Percentiles rank a stretch among this genome's conserved stretches.
These are phyloP conservation scores for Drosophila mauritiana DNA, from an alignment of 1,140 invertebrate species.

Conservation along the genomic window DNA sequence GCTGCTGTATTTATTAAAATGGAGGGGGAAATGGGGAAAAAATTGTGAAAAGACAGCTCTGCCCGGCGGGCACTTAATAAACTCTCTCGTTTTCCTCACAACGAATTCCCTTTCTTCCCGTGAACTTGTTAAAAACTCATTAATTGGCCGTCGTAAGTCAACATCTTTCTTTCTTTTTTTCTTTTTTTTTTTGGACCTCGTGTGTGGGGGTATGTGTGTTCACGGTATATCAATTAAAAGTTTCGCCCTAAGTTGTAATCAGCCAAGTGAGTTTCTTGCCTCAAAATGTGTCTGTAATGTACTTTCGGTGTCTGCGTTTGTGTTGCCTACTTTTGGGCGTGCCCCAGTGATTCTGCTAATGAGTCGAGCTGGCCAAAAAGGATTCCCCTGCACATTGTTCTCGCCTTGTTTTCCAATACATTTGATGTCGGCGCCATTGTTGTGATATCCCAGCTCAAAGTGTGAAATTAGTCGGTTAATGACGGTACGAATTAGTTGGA, in stretches of 20 bases:
- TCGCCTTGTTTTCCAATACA: slow-evolving; percentile 31
- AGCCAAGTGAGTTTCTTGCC: slow-evolving; percentile 17
- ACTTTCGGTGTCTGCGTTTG: slow-evolving; percentile 1
- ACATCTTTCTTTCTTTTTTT: slow-evolving; percentile 13
- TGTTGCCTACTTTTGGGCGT: slow-evolving; percentile 52
- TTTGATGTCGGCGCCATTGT: slow-evolving; percentile 21
- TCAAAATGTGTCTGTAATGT: slow-evolving; percentile 17
- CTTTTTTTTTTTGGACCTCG: slow-evolving; percentile 13
- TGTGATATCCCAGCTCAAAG: slow-evolving; percentile 4
- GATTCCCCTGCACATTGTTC: slow-evolving; percentile 33
- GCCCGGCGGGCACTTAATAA: slow-evolving; percentile 23
- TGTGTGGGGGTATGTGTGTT: slow-evolving; percentile 15
- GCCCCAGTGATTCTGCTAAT: slow-evolving; percentile 60
- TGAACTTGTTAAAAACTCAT: slow-evolving; percentile 73
- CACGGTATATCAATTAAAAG: slow-evolving; percentile 66
- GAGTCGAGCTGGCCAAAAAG: slow-evolving; percentile 22
- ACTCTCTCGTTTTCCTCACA: slow-evolving; percentile 14
- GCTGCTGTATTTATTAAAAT: slow-evolving; percentile 44
- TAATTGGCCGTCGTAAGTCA: slow-evolving; percentile 40
- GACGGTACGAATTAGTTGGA: slow-evolving; percentile 33
- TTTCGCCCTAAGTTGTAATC: slow-evolving; percentile 47
- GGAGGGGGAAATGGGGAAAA: background rate
- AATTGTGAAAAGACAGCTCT: background rate
- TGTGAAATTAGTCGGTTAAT: slow-evolving; percentile 40
- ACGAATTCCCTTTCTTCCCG: slow-evolving; percentile 11